Evolutionary conservation across 1,140 invertebrate species (phyloP).

Genomic region (Drosophila parabipectinata): DNA sequence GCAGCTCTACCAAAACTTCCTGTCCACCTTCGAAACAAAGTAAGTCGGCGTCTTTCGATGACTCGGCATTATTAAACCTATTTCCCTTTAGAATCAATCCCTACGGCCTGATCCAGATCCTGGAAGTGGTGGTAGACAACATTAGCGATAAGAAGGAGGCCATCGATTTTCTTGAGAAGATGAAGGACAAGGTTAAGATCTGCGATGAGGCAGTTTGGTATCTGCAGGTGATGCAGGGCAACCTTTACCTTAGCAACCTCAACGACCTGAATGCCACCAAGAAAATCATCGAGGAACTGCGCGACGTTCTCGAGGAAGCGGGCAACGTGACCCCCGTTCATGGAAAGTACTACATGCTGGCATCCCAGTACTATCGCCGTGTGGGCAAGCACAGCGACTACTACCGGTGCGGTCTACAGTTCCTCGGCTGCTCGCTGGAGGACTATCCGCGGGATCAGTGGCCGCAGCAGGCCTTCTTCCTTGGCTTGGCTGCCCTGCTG

Average conservation of each 20-base stretch:
- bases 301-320: slow-evolving; percentile 93
- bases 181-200: slow-evolving; percentile 94
- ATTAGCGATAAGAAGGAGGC: slow-evolving; percentile 92
- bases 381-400: slow-evolving; percentile 86
- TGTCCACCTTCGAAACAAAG: slow-evolving; percentile 98
- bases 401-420: slow-evolving; percentile 97
- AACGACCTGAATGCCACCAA: slow-evolving; percentile 93
- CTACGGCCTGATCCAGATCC: slow-evolving; percentile 95
- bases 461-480: slow-evolving; percentile 93
- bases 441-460: slow-evolving; percentile 87
- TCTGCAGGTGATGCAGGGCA: slow-evolving; percentile 89
- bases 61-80: slow-evolving; percentile 6
- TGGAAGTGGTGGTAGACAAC: slow-evolving; percentile 91
- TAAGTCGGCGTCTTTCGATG: slow-evolving; percentile 85
- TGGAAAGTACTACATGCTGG: slow-evolving; percentile 96
- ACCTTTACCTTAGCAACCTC: slow-evolving; percentile 92
- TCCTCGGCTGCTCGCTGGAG: slow-evolving; percentile 96
- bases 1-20: slow-evolving; percentile 95
- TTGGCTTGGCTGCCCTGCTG: slow-evolving; percentile 96
- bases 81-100: slow-evolving; percentile 93
- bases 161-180: slow-evolving; percentile 93
- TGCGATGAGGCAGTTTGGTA: slow-evolving; percentile 93
- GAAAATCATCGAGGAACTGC: slow-evolving; percentile 95
- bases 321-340: slow-evolving; percentile 97
- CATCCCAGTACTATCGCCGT: slow-evolving; percentile 93